These are phyloP conservation scores for Trachelus troglodyta DNA, from an alignment of 2,888 invertebrate genomes.

Conservation along the genomic window DNA sequence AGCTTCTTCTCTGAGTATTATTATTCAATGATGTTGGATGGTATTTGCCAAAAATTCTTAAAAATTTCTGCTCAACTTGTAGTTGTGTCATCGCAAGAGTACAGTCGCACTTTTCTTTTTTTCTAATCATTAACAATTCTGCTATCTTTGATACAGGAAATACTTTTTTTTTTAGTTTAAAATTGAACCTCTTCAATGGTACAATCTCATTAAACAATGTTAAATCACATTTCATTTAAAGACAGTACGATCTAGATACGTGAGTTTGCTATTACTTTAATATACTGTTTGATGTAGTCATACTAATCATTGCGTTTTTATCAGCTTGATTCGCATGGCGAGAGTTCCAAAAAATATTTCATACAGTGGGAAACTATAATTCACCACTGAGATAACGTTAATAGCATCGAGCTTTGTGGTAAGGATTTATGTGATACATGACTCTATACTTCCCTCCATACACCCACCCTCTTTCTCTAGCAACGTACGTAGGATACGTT, in stretches of 20 bases:
- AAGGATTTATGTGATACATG: neutral
- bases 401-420: neutral
- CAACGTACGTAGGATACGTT: neutral
- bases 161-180: neutral
- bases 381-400: neutral
- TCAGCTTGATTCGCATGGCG: neutral
- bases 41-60: no score
- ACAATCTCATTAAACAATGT: neutral
- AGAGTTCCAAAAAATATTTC: neutral
- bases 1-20: neutral
- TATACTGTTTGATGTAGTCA: neutral
- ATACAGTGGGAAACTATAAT: neutral
- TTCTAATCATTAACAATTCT: neutral
- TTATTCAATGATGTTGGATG: neutral
- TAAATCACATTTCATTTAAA: neutral
- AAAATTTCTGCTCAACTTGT: neutral
- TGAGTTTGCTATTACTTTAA: neutral
- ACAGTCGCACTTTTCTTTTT: neutral
- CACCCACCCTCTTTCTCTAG: neutral
- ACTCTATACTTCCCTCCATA: neutral
- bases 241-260: neutral
- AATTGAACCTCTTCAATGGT: neutral
- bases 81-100: neutral
- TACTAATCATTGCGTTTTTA: neutral
- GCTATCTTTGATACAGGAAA: neutral